Percentiles rank a stretch among this genome's conserved stretches.
Conservation (phyloP, 2,113 vertebrate genomes). For the Macquaria australasica region DNA sequence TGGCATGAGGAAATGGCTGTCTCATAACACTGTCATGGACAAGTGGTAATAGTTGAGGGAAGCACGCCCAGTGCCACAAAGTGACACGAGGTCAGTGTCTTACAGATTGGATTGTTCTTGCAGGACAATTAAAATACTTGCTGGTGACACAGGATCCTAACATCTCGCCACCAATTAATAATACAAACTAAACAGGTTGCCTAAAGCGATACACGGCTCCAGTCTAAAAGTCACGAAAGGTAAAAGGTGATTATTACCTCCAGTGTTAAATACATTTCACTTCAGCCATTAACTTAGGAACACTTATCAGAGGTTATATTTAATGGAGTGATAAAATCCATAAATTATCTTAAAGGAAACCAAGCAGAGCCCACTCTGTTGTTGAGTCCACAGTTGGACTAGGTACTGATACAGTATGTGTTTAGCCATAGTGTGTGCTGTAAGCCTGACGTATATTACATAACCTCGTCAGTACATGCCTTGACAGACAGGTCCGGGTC, state of each 20-base stretch:
- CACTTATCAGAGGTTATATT: slow-evolving; percentile 7
- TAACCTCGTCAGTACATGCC: slow-evolving; percentile 46
- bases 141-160: slow-evolving; percentile 40
- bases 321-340: not conserved
- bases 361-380: slow-evolving; percentile 5
- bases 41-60: not conserved
- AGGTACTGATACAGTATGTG: not conserved
- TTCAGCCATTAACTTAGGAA: not conserved
- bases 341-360: not conserved
- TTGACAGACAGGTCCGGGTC: slow-evolving; percentile 35
- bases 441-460: slow-evolving; percentile 26
- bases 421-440: not conserved
- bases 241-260: slow-evolving; percentile 27
- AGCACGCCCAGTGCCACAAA: not conserved
- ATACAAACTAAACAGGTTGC: slow-evolving; percentile 43
- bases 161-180: slow-evolving; percentile 54
- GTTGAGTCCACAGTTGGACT: not conserved
- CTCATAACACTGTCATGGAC: not conserved
- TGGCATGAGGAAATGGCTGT: not conserved
- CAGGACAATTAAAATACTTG: slow-evolving; percentile 32
- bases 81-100: slow-evolving; percentile 1
- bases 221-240: slow-evolving; percentile 41
- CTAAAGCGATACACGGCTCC: slow-evolving; percentile 29
- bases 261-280: slow-evolving; percentile 14
- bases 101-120: not conserved